Base-by-base conservation (phyloP, 2,888 invertebrate species). In the Lysandra coridon region DNA sequence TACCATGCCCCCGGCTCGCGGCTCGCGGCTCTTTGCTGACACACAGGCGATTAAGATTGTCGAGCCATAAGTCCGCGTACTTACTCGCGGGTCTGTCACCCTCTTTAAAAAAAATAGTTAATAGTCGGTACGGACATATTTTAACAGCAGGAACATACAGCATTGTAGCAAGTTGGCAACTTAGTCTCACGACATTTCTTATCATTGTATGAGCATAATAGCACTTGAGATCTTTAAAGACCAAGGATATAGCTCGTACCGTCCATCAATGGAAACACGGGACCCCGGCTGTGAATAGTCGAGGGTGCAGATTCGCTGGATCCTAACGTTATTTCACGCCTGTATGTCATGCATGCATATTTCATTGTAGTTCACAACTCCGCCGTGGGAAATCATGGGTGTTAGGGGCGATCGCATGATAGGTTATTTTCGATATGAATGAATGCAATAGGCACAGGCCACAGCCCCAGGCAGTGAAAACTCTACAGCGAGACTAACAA, bases 281-380 rank as follows among this genome's bases (percentile, higher is more conserved):
- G 64, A 78, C 69, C 81, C 82, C 80, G 83, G 77, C 82, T 69
- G 69, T 69, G 44, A 78, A 80, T 62, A 79, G 33, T 74, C 78
- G 80, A 84, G 86, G 85, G 79, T 84, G 86, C 86, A 85, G 83
- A 84, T 85, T 84, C 84, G 84, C 81, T 83, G 85, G 81, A 82
- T 83, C 81, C 88, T 91, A 88, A 91, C 88, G 86, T 87, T 87
- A 88, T 92, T 92, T 89, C 90, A 91, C 87, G 89, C 87, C 84
- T 86, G 84, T 88, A 87, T 87, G 90, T 90, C 91, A 91, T 88
- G 89, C 90, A 86, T 92, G 90, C 91, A 92, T 92, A 90, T 92
- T 91, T 89, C 90, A 92, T 90, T 92, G 91, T 92, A 87, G 88
- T 86, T 82, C 85, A 88, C 89, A 89, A 87, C 85, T 85, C 84